Evolutionary conservation across 2,888 invertebrate genomes (phyloP).

Genomic region (Brenthis daphne): DNA sequence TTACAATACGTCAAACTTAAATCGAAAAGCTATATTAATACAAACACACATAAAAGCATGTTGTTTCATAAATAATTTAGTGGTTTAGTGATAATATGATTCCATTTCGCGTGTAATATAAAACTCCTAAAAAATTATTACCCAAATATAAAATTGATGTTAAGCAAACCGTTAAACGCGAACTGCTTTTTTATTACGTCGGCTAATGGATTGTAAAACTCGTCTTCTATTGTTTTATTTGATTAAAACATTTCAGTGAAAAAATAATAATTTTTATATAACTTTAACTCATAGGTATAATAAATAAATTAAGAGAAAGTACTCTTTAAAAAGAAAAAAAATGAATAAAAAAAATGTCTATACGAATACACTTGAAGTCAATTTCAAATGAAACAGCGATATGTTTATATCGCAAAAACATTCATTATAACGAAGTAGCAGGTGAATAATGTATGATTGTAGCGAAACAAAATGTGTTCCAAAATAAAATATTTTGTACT

Average conservation of each 20-base stretch:
- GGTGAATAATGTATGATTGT: too few species aligned
- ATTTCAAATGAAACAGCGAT: too few species aligned
- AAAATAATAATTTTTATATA: slow-evolving; percentile 7
- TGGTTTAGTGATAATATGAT: slow-evolving; percentile 19
- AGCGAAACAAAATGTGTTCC: too few species aligned
- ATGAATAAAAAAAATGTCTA: too few species aligned
- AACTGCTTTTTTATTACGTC: slow-evolving; percentile 29
- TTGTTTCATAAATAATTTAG: slow-evolving; percentile 3
- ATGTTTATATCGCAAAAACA: too few species aligned
- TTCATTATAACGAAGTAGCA: too few species aligned
- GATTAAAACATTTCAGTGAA: slow-evolving; percentile 15
- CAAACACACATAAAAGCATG: background rate
- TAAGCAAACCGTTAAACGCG: slow-evolving; percentile 25
- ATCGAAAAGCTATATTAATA: background rate
- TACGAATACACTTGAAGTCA: too few species aligned
- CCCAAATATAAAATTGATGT: slow-evolving; percentile 29
- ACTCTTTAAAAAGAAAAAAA: too few species aligned
- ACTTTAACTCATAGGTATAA: background rate
- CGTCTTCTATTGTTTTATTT: slow-evolving; percentile 17
- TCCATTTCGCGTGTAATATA: slow-evolving; percentile 26
- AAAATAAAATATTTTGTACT: too few species aligned
- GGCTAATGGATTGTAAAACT: slow-evolving; percentile 30
- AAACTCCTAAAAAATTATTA: slow-evolving; percentile 24
- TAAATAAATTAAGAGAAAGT: too few species aligned
- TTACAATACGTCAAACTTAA: too few species aligned